Evolutionary conservation across 2,797 vertebrate genomes (phyloP), one percentile per base, ranked within the genome.

Genomic region (Helicolenus hilgendorfi): DNA sequence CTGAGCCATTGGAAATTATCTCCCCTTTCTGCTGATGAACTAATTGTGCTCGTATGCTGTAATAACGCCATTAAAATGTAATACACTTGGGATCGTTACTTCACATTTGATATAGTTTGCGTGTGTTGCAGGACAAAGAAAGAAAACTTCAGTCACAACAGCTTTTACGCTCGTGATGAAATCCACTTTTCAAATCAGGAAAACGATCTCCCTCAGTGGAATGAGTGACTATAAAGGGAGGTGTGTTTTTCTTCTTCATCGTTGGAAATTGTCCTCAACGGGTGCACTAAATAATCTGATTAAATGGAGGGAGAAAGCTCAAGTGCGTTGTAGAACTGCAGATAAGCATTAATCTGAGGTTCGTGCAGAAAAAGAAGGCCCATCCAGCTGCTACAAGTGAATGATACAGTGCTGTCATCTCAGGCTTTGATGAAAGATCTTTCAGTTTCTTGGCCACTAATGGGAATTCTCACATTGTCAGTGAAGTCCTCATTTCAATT

Each of bases 61-160:
- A 96, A 97, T 95, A 95, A 96, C 87, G 56, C 77, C 93, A 94
- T 96, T 95, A 94, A 96, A 96, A 95, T 89, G 81, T 90, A 92
- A 95, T 95, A 86, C 94, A 92, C 94, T 84, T 35, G 80, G 91
- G 90, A 93, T 95, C 93, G 94, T 96, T 94, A 85, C 85, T 89
- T 88, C 85, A 91, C 71, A 77, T 94, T 86, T 93, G 81, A 93
- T 94, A 86, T 72, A 88, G 75, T 62, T 59, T 91, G 49, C 26
- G 13, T 80, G 83, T 87, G 45, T 49, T 81, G 45, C 72, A 79
- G 77, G 81, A 81, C 84, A 92, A 78, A 88, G 70, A 68, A 35
- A 59, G 58, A 85, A 87, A 93, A 89, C 73, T 81, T 78, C 41
- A 77, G 35, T 72, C 64, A 24, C 62, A 79, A n/a, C 31, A 41